Base-by-base conservation (phyloP, 1,140 invertebrate genomes). In the Papilio machaon region DNA sequence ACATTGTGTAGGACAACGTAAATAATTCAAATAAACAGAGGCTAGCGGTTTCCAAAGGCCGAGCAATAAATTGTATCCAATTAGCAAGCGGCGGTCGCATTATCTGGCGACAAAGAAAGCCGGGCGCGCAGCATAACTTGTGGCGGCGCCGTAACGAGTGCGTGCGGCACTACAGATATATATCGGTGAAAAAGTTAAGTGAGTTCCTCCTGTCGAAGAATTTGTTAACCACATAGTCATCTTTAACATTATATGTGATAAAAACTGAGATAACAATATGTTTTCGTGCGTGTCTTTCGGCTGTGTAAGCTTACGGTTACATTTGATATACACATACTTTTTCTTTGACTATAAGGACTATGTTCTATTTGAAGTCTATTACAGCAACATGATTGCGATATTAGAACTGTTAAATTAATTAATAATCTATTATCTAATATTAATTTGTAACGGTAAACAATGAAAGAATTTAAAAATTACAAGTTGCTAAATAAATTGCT, bases 31-130 rank as follows among this genome's bases (percentile, higher is more conserved):
- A 80, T 82, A 80, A 80, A 76, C 81, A 82, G 78, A 80, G 83
- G 46, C 70, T 79, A 84, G 83, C 84, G 84, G 82, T 84, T 80
- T 80, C 73, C 79, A 81, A 80, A 83, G 79, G 81, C 82, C 80
- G 85, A 78, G 84, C 86, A 85, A 91, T 91, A 91, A 92, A 92
- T 91, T 87, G 82, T 85, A 85, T 85, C 90, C 90, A 92, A 92
- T 92, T 92, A 92, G 90, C 88, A 84, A 82, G 83, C 81, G 84
- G 82, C 85, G 81, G 79, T 82, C 83, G 84, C 81, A 85, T 87
- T 90, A 90, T 91, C 88, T 89, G 80, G 75, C 85, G 85, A 87
- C 90, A 90, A 91, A 89, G 88, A 79, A 82, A 86, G 82, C 54
- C 76, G 49, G 76, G 46, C 84, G 80, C 84, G 87, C 86, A 85